A percentile compares a stretch with the other conserved stretches of the same genome.
phyloP scores from a whole-genome alignment of 2,113 vertebrate species.

The Budorcas taxicolor region DNA sequence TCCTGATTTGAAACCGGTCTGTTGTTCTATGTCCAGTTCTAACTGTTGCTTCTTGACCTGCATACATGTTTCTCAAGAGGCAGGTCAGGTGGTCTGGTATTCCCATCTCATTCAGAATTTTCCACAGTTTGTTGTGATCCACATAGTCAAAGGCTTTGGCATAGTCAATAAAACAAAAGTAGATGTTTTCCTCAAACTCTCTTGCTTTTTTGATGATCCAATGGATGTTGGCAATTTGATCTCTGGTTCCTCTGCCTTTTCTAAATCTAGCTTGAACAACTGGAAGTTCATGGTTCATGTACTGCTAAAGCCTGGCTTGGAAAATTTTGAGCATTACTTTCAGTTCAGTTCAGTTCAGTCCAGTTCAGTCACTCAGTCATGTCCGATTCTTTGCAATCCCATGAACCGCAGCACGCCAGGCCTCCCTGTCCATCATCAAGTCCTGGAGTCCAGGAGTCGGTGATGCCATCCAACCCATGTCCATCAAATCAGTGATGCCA shows the following conservation, averaged over 20 bases:
- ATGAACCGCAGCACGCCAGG: too few relatives aligned
- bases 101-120: neutral
- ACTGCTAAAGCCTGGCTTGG: neutral
- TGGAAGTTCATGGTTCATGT: neutral
- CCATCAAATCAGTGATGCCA: fast-evolving
- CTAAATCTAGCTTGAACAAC: neutral
- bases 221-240: neutral
- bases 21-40: neutral
- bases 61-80: neutral
- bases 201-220: neutral
- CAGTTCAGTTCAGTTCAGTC: too few relatives aligned
- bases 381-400: too few relatives aligned
- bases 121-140: neutral
- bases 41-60: neutral
- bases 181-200: neutral
- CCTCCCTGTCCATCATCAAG: too few relatives aligned
- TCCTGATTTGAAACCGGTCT: neutral
- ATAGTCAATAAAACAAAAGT: neutral
- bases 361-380: too few relatives aligned
- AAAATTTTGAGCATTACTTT: neutral
- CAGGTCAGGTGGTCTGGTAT: neutral
- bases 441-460: fast-evolving
- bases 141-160: neutral
- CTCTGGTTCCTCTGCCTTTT: neutral
- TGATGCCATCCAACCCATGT: too few relatives aligned